Conservation (phyloP, 2,113 vertebrate species). For the Cyprinus carpio region DNA sequence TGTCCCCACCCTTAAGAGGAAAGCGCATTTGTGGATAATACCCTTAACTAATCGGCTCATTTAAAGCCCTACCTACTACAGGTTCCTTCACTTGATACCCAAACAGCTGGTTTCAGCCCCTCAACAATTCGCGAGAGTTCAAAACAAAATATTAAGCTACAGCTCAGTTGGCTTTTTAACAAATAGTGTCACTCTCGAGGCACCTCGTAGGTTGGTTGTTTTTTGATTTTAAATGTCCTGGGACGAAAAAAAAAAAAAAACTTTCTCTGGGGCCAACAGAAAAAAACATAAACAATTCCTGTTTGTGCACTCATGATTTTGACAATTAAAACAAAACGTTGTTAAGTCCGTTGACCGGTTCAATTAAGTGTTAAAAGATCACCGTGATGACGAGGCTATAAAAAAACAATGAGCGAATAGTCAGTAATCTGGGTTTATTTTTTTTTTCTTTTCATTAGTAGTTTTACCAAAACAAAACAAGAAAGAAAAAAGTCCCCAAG, state of each 20-base stretch:
- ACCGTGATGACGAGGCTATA: constrained; percentile 4
- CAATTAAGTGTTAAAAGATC: constrained; percentile 2
- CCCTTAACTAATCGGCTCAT: constrained; percentile 78
- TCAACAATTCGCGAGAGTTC: constrained; percentile 1
- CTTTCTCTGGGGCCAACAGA: neutral
- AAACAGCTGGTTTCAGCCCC: constrained; percentile 37
- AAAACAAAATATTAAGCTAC: constrained; percentile 37
- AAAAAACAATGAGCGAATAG: neutral
- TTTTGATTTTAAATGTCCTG: neutral
- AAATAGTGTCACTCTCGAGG: neutral
- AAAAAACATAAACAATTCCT: no score
- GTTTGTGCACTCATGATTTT: constrained; percentile 1
- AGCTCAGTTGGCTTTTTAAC: neutral
- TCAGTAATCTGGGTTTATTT: no score
- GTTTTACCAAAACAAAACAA: neutral
- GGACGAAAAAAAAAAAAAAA: no score
- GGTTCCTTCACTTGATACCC: constrained; percentile 69
- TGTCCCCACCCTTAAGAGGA: constrained; percentile 73
- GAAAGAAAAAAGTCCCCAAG: neutral
- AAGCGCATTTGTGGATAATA: constrained; percentile 79
- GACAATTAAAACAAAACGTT: constrained; percentile 13
- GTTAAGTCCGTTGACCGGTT: constrained; percentile 20
- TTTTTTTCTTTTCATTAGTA: neutral
- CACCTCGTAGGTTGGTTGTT: neutral
- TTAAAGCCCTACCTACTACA: constrained; percentile 60